These are phyloP conservation scores for Altica lythri DNA, from an alignment of 2,888 invertebrate species.

Conservation along the genomic window DNA sequence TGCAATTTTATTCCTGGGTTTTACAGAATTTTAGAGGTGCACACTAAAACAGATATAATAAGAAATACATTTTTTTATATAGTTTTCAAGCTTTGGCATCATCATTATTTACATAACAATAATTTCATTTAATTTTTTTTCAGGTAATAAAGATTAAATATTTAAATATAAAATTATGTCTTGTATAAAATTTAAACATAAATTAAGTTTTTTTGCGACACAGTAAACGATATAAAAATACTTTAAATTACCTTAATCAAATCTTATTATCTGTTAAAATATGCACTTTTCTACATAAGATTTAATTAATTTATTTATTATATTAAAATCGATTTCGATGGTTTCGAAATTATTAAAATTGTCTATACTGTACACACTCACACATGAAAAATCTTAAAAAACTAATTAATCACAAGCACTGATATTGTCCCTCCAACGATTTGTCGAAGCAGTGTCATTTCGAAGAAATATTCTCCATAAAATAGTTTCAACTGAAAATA, in stretches of 20 bases:
- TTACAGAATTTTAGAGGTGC: background rate
- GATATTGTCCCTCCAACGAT: conserved; percentile 28
- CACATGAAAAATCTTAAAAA: conserved; percentile 27
- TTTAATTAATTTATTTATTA: no score
- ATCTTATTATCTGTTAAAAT: no score
- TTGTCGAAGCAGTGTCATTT: conserved; percentile 26
- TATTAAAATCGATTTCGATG: no score
- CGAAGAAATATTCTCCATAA: conserved; percentile 35
- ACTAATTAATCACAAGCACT: conserved; percentile 38
- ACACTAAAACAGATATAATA: no score
- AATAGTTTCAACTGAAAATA: conserved; percentile 32
- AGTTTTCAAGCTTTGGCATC: background rate
- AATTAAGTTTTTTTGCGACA: no score
- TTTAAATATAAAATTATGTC: no score
- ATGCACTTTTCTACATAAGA: no score
- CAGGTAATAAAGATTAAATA: no score
- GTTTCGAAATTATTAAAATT: conserved; percentile 17
- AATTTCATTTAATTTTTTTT: conserved; percentile 5
- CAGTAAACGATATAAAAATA: no score
- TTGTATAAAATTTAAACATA: no score
- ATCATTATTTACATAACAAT: background rate
- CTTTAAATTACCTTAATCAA: no score
- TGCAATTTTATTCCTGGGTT: background rate
- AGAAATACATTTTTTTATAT: no score
- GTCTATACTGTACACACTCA: conserved; percentile 29